These are phyloP conservation scores for Acronicta psi DNA, from an alignment of 2,888 invertebrate species.

Conservation along the genomic window DNA sequence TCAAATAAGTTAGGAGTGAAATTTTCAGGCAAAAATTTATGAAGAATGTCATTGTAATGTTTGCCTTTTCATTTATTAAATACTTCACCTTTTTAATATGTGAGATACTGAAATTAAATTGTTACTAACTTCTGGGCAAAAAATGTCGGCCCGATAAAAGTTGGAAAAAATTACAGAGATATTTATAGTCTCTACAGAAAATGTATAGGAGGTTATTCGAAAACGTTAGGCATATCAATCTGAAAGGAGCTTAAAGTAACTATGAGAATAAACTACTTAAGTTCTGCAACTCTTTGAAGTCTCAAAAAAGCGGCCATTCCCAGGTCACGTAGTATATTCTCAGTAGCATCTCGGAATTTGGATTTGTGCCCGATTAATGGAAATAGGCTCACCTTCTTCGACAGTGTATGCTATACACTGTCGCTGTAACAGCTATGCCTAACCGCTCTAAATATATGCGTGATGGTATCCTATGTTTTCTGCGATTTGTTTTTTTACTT, in stretches of 20 bases:
- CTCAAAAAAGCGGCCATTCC: no score
- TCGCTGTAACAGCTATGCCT: no score
- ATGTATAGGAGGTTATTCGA: no score
- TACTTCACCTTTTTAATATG: constrained; percentile 41
- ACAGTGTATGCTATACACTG: no score
- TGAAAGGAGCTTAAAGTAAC: no score
- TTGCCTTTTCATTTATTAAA: constrained; percentile 40
- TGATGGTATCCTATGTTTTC: no score
- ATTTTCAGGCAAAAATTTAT: constrained; percentile 18
- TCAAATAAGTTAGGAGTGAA: constrained; percentile 20
- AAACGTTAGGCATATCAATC: no score
- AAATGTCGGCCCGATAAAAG: constrained; percentile 16
- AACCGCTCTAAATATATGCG: no score
- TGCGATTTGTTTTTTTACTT: not conserved
- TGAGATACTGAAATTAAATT: constrained; percentile 46
- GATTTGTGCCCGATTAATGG: no score
- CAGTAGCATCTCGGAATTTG: no score
- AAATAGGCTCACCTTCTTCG: no score
- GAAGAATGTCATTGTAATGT: constrained; percentile 40
- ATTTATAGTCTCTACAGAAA: not conserved
- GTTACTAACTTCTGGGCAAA: constrained; percentile 32
- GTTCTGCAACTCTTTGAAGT: constrained; percentile 13
- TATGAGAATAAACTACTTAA: not conserved
- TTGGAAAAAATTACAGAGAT: not conserved
- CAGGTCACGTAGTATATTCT: no score